Base-by-base conservation (phyloP, 2,888 invertebrate genomes). In the Leptodirus hochenwartii region DNA sequence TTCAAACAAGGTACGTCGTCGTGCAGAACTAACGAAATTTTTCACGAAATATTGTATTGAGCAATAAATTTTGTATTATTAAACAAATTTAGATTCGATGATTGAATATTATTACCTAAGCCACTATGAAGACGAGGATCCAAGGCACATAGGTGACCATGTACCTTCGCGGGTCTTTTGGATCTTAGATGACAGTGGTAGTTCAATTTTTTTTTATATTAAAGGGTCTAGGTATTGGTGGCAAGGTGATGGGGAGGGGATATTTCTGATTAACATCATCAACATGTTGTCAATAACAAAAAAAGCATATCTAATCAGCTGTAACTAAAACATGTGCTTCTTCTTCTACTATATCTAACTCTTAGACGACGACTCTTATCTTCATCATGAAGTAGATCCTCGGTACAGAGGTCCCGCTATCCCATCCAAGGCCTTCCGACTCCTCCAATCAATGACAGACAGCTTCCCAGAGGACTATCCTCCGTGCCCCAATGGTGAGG, bases 121-220 rank as follows among this genome's bases (percentile, higher is more conserved):
- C 39, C 59, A 55, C 43, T 52, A 63, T 43, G 57, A 58, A 42
- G 66, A 62, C 41, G 61, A 64, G 45, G 65, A 69, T 47, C 68
- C 68, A 25, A 57, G 69, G 47, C 69, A 68, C 52, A 60, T 65
- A 41, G 69, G 69, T 26, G 62, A 66, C 26, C 59, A 65, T 38
- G 74, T 75, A 46, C 74, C 74, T 16, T 75, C 74, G 22, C 64
- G 66, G 47, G 66, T 74, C 39, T 76, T 75, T 54, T 61, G 66
- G 47, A 62, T 65, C 42, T 57, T 77, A 40, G 64, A 66, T 38
- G 51, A 58, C 40, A 54, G 51, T 39, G 57, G 58, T 58, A 57
- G 37, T 40, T 22, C 30, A 38, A 35, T 35, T 35, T 33, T 33
- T 37, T 30, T 37, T 34, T 38, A 34, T 31, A 17, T 32, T 14